Base-by-base conservation (phyloP, 2,113 vertebrate genomes). In the Globicephala melas region DNA sequence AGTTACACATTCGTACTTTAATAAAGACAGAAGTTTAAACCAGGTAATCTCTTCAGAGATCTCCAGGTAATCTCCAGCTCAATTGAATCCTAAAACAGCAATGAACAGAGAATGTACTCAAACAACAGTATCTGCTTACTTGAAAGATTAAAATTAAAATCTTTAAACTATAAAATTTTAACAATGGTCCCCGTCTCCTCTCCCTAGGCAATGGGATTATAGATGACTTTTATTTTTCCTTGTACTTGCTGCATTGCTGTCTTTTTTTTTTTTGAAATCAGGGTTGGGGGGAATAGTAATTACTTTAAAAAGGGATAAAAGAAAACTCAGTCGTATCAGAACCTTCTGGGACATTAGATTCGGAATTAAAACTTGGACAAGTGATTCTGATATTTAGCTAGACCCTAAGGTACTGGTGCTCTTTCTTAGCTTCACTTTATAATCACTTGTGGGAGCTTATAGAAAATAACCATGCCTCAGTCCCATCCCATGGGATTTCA, bases 361-460 rank as follows among this genome's bases (percentile, higher is more conserved):
- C 93, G 26, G 18, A 80, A 88, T 67, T 68, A 85, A 94, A 92
- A n/a, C 50, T 55, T 79, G 76, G 31, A 55, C 76, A 92, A 96
- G 9, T 12, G 60, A 62, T 58, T 84, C 31, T 71, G 1, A 53
- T 65, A 95, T 96, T 89, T 47, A 81, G 91, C 17, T 25, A 83
- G 38, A 33, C 2, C 5, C 18, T 58, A 71, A 63, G 8, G 20
- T 70, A 53, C 31, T 65, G 8, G 25, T 17, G 23, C 6, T 44
- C 31, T 65, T 25, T 81, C 58, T 31, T 88, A 23, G 12, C 26
- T 87, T 25, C 3, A 53, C 17, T 93, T 77, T 74, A 28, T 55
- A 73, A 92, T 70, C 47, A 58, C 18, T 55, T 86, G n/a, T 63
- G 28, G 23, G 21, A 63, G 3, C 8, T 53, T 79, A 14, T 41